Evolutionary conservation across 92 coral and sea anemone species (phyloP).

Genomic region (Blastomussa wellsi): DNA sequence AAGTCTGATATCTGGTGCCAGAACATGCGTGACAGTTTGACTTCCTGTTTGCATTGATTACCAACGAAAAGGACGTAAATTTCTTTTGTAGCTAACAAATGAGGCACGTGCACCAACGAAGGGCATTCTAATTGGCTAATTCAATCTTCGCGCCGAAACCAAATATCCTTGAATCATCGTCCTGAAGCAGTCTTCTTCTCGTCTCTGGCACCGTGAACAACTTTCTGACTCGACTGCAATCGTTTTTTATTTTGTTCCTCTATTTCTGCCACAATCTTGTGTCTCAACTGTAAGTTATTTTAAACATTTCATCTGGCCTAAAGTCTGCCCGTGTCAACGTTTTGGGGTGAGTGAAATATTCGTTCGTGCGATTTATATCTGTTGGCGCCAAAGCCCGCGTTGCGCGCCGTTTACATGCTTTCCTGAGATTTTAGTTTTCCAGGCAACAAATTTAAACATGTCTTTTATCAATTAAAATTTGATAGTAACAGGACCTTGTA

Average conservation of each 20-base stretch:
- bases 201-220: background rate
- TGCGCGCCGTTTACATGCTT: slow-evolving; percentile 29
- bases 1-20: too few relatives aligned
- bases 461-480: background rate
- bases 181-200: background rate
- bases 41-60: background rate
- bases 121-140: slow-evolving; percentile 40
- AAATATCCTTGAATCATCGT: background rate
- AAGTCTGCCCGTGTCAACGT: background rate
- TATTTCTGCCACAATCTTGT: background rate
- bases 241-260: background rate
- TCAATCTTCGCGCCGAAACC: slow-evolving; percentile 56
- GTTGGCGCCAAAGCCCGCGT: slow-evolving; percentile 4
- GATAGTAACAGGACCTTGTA: background rate
- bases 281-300: background rate
- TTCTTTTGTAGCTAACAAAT: background rate
- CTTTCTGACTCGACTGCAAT: background rate
- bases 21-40: background rate
- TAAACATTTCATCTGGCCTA: background rate
- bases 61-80: background rate
- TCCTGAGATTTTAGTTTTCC: slow-evolving; percentile 9
- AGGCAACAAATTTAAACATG: slow-evolving; percentile 4
- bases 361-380: background rate
- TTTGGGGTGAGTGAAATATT: slow-evolving; percentile 9
- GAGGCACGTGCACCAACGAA: background rate